A percentile compares a stretch with the other conserved stretches of the same genome.
phyloP scores from a whole-genome alignment of 2,888 invertebrate genomes.

The Athripsodes cinereus region DNA sequence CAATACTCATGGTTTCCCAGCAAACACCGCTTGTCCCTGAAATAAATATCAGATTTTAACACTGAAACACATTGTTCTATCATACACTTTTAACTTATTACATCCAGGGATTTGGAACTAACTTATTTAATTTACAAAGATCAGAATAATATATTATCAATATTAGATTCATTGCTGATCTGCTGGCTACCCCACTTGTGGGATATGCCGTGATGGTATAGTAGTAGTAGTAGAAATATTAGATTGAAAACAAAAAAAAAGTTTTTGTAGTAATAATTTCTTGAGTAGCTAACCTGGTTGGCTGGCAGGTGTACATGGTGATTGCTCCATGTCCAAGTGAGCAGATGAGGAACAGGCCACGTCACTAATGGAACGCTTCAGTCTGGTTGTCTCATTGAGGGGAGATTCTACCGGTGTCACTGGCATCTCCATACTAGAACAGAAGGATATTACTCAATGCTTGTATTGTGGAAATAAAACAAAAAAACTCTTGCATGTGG shows the following conservation, averaged over 20 bases:
- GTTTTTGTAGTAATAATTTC: too few species aligned
- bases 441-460: too few species aligned
- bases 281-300: constrained; percentile 28
- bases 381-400: constrained; percentile 29
- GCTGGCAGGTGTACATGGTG: constrained; percentile 37
- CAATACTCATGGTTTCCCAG: constrained; percentile 23
- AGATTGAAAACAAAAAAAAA: neutral
- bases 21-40: constrained; percentile 17
- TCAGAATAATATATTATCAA: too few species aligned
- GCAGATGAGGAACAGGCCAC: constrained; percentile 26
- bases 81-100: neutral
- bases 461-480: too few species aligned
- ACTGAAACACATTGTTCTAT: too few species aligned
- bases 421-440: constrained; percentile 38
- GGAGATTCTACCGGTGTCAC: constrained; percentile 32
- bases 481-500: too few species aligned
- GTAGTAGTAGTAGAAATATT: too few species aligned
- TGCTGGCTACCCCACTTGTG: too few species aligned
- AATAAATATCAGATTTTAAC: neutral
- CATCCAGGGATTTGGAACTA: too few species aligned
- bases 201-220: too few species aligned
- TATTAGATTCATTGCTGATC: too few species aligned
- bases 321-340: constrained; percentile 37
- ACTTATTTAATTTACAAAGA: too few species aligned
- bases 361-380: constrained; percentile 38